phyloP scores from a whole-genome alignment of 2,113 vertebrate genomes.

The Nyctibius bracteatus region DNA sequence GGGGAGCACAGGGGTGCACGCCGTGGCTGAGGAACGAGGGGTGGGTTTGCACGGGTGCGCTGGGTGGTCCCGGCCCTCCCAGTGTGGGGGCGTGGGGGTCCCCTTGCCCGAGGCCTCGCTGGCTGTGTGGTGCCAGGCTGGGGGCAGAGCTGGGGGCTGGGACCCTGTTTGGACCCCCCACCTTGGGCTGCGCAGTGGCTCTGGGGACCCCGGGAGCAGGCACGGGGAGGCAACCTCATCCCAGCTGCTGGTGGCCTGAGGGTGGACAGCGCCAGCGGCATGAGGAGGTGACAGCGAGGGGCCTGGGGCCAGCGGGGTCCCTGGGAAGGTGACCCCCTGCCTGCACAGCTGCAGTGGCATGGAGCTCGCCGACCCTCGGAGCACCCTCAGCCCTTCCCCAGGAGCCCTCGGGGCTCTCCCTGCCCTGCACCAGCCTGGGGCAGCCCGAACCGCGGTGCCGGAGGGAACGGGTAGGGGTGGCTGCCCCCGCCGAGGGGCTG shows the following conservation, averaged over 20 bases:
- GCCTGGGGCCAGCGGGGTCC: too few relatives aligned
- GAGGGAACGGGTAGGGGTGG: background rate
- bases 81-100: accelerated
- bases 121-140: background rate
- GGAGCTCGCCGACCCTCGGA: accelerated
- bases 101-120: background rate
- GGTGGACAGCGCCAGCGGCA: background rate
- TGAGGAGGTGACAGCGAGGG: background rate
- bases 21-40: accelerated
- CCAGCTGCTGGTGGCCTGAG: background rate
- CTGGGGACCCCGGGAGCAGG: background rate
- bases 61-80: background rate
- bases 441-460: too few relatives aligned
- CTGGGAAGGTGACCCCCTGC: background rate
- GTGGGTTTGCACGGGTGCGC: accelerated
- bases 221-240: background rate
- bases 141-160: background rate
- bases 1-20: accelerated
- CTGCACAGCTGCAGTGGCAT: background rate
- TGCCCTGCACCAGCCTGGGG: too few relatives aligned
- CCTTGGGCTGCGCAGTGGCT: accelerated
- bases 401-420: background rate
- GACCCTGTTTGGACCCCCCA: accelerated
- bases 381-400: background rate
- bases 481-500: background rate